These are phyloP conservation scores for Tolmerus cingulatus DNA, from an alignment of 2,888 invertebrate genomes.

Conservation along the genomic window DNA sequence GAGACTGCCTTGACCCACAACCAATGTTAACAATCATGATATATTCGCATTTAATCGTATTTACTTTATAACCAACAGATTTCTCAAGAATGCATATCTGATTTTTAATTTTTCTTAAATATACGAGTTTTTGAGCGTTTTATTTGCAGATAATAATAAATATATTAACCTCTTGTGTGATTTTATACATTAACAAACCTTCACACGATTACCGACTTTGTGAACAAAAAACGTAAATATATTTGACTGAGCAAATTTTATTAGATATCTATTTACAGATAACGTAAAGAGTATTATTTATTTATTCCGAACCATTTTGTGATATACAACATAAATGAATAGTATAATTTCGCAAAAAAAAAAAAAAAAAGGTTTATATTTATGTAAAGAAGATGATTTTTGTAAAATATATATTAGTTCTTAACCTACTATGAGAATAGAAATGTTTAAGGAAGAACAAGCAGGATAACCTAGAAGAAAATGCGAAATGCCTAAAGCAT, in stretches of 20 bases:
- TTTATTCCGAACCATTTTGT: constrained; percentile 41
- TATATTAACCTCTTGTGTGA: background rate
- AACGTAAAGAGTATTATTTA: constrained; percentile 26
- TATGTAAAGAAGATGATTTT: constrained; percentile 29
- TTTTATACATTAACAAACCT: background rate
- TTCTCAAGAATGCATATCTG: too few relatives aligned
- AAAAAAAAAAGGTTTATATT: constrained; percentile 26
- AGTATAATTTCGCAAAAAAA: constrained; percentile 18
- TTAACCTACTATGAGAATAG: background rate
- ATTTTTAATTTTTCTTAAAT: background rate
- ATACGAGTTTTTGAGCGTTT: too few relatives aligned
- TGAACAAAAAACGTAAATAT: background rate
- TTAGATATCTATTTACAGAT: constrained; percentile 19
- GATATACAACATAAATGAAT: constrained; percentile 29
- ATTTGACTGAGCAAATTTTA: constrained; percentile 20
- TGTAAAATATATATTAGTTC: constrained; percentile 14
- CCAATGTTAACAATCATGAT: too few relatives aligned
- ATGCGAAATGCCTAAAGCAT: constrained; percentile 16
- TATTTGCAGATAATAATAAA: background rate
- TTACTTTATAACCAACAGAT: background rate
- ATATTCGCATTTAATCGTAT: background rate
- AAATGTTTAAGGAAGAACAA: background rate
- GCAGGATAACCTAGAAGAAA: background rate
- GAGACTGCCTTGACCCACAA: too few relatives aligned
- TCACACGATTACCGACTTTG: background rate